These are phyloP conservation scores for Plestiodon gilberti DNA, from an alignment of 2,113 vertebrate genomes.

Conservation along the genomic window DNA sequence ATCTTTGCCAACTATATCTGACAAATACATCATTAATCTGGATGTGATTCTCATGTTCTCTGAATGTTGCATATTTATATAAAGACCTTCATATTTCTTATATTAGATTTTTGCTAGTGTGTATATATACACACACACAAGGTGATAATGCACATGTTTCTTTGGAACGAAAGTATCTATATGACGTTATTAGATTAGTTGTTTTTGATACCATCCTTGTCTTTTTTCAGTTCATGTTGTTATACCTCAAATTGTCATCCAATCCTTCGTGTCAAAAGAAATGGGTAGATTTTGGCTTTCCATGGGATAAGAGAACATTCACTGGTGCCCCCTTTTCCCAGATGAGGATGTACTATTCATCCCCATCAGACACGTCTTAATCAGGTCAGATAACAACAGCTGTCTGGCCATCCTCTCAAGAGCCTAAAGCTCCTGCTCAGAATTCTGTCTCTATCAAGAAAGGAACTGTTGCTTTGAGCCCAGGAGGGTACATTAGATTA, in stretches of 20 bases:
- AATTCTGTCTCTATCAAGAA: background rate
- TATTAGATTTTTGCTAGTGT: background rate
- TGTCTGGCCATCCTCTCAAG: background rate
- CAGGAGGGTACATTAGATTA: background rate
- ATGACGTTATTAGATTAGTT: background rate
- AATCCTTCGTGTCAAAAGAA: background rate
- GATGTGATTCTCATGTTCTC: too few relatives aligned
- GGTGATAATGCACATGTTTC: background rate
- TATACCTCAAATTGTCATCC: background rate
- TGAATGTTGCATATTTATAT: background rate
- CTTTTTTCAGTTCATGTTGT: background rate
- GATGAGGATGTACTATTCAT: background rate
- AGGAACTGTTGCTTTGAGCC: background rate
- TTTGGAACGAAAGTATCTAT: background rate
- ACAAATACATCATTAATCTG: too few relatives aligned
- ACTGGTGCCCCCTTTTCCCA: background rate
- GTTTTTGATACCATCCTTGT: background rate
- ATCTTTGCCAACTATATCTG: background rate
- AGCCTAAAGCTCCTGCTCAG: background rate
- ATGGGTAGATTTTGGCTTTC: slow-evolving; percentile 7
- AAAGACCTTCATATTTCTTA: background rate
- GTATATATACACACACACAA: background rate
- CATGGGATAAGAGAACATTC: background rate
- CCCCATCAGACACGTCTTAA: background rate
- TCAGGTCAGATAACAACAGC: background rate